Base-by-base conservation (phyloP, 2,888 invertebrate genomes). In the Parnassius smintheus region DNA sequence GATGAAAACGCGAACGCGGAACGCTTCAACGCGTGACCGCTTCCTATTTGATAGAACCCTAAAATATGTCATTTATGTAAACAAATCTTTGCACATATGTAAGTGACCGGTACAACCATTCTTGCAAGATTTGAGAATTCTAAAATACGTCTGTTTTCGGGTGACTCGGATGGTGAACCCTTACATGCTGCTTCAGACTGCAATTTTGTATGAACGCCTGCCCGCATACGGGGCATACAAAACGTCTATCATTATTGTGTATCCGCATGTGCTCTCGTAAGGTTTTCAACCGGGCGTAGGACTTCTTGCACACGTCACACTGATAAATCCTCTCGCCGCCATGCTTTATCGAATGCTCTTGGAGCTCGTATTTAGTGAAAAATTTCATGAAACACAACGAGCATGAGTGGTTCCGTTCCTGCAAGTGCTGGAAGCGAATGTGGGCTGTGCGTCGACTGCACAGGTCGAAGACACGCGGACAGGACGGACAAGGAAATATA, bases 271-370 rank as follows among this genome's bases (percentile, higher is more conserved):
- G 91, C 64, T 91, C 91, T 1, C 88, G 70, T 12, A 91, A 70
- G n/a, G 91, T 91, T 67, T 91, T 91, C 56, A 88, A 66, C 22
- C 91, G 78, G 1, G 90, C 90, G 64, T 91, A 91, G 0, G 88
- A 81, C 67, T 93, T 93, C 65, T 91, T 85, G 65, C 93, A 93
- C 11, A 92, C 85, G 64, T 92, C 89, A 65, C 93, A 93, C 58
- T 92, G 89, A 59, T 90, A 93, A 46, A 92, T 93, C 71, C 92
- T 87, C 46, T 89, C 91, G 0, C 92, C 92, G 0, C 91, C 88
- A 67, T 93, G 93, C 59, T 92, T 93, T 1, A 92, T 83, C 55
- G 91, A 87, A 73, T 93, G 93, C 65, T 92, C 92, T 46, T 92
- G 92, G 41, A 93, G 76, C 66, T 93, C 93, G 59, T 92, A 92